Conservation (phyloP, 2,113 vertebrate species). For the Pygoscelis adeliae region DNA sequence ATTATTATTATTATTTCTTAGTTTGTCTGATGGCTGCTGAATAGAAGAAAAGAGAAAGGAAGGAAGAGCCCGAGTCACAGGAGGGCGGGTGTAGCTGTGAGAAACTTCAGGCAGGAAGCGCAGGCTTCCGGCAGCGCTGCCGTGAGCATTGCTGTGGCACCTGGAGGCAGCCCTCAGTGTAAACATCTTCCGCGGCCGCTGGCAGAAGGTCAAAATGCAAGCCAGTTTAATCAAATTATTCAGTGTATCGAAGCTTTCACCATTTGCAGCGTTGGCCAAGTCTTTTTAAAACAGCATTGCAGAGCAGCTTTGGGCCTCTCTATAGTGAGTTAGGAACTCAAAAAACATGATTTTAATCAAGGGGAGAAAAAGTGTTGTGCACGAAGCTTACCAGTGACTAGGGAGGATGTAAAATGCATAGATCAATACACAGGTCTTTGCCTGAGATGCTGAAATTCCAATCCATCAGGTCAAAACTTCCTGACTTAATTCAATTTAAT, state of each 20-base stretch:
- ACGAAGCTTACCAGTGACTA: not conserved
- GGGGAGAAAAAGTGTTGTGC: not conserved
- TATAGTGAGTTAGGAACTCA: not conserved
- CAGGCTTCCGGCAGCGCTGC: not conserved
- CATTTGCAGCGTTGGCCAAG: not conserved
- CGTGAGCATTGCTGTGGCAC: fast-evolving
- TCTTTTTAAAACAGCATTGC: not conserved
- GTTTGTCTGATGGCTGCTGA: not conserved
- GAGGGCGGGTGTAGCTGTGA: not conserved
- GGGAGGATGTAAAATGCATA: not conserved
- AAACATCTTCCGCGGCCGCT: not conserved
- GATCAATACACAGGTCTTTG: not conserved
- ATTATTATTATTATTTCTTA: not conserved
- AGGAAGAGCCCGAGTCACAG: not conserved
- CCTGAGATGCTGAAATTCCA: not conserved
- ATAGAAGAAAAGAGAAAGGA: not conserved
- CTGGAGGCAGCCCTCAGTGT: not conserved
- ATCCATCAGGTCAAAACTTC: not conserved
- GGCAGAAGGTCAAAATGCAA: not conserved
- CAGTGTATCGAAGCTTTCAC: not conserved
- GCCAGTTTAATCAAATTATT: not conserved
- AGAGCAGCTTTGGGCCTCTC: not conserved
- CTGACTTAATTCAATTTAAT: not conserved
- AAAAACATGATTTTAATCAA: not conserved
- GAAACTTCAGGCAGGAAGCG: constrained; percentile 12